phyloP scores from a whole-genome alignment of 1,140 invertebrate genomes.

The Caenorhabditis inopinata region DNA sequence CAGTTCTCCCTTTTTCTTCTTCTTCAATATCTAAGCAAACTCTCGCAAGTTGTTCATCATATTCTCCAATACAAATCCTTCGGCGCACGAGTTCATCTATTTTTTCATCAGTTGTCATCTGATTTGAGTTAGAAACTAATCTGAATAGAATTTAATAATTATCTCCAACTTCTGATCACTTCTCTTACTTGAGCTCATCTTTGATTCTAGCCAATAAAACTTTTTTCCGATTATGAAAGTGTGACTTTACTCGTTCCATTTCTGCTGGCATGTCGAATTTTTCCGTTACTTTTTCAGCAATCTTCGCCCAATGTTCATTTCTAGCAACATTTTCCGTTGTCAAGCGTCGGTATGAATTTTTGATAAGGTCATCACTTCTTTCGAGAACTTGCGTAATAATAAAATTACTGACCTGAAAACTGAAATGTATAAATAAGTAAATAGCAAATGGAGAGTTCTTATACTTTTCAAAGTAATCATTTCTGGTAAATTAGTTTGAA shows the following conservation, averaged over 20 bases:
- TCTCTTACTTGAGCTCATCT: background rate
- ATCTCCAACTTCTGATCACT: too few species aligned
- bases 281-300: background rate
- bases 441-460: too few species aligned
- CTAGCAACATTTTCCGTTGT: background rate
- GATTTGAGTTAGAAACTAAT: background rate
- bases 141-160: background rate
- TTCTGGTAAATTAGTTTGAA: too few species aligned
- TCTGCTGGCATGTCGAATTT: conserved; percentile 9
- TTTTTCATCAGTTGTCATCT: background rate
- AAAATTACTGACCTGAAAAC: background rate
- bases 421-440: background rate
- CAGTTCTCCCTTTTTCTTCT: background rate
- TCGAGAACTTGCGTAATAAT: background rate
- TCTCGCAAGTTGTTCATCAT: conserved; percentile 5
- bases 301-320: conserved; percentile 5
- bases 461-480: too few species aligned
- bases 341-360: background rate
- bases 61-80: background rate
- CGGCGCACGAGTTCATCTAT: background rate
- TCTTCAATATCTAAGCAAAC: conserved; percentile 16
- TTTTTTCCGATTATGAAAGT: conserved; percentile 13
- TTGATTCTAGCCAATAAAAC: background rate
- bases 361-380: conserved; percentile 15
- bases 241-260: conserved; percentile 13